Evolutionary conservation across 2,888 invertebrate genomes (phyloP), one percentile per base, ranked within the genome.

Genomic region (Malthinus seriepunctatus): DNA sequence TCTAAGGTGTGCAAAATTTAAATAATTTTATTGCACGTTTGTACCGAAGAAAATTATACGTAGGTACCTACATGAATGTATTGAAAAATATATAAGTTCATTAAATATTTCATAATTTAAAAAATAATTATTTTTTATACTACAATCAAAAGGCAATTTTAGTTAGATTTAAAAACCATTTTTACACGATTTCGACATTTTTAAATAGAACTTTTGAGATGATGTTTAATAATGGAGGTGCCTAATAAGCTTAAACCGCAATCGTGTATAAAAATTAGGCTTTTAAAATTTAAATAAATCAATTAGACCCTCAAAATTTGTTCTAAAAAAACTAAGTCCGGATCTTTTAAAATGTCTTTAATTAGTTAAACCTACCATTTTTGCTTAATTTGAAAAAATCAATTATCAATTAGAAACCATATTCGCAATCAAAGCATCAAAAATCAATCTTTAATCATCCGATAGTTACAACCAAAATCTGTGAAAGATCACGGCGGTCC

Each of bases 381-480:
- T 23, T 23, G 23, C 23, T 23, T 23, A 23, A 23, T 2, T 5
- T 23, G 5, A 23, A 23, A 23, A 23, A 23, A 23, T 23, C 23
- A 23, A 23, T 23, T 23, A 23, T 23, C 23, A 23, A 3, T 23
- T 42, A 42, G 23, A 42, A 42, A 42, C 23, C 7, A 15, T 42
- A 42, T 42, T 42, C 14, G 51, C 59, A 47, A 59, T 59, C 54
- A 59, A 47, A 54, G 44, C 54, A 71, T 71, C 69, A 70, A 71
- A 70, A 70, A 71, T 71, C 70, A 68, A 68, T 70, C 68, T 67
- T 64, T 67, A 73, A 73, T 73, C 73, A 73, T 73, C 71, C 71
- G 73, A 75, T 74, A 23, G 23, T 23, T 23, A 75, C 73, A 73
- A 71, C 69, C 65, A 68, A 69, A 66, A 66, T 70, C 71, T 68